Percentiles rank a stretch among this genome's conserved stretches.
phyloP scores from a whole-genome alignment of 2,888 invertebrate species.

The Ptycholaimellus sp. region DNA sequence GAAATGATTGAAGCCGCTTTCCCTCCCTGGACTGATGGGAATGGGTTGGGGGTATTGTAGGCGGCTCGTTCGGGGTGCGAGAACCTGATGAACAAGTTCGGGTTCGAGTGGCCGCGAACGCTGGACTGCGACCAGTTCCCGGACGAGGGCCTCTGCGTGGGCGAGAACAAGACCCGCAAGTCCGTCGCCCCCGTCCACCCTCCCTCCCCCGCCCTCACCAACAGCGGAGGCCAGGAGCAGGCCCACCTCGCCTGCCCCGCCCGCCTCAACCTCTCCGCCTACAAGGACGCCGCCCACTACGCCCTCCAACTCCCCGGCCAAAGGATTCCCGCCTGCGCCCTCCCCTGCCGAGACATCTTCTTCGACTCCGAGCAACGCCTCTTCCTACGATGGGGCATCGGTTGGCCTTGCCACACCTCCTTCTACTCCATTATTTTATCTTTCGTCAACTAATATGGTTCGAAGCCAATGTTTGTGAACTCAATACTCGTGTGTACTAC shows the following conservation, averaged over 20 bases:
- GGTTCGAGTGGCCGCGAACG: conserved; percentile 32
- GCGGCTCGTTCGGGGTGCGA: conserved; percentile 28
- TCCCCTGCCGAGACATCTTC: conserved; percentile 6
- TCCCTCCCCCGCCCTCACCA: conserved; percentile 1
- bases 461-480: too few relatives aligned
- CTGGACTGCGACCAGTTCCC: conserved; percentile 31
- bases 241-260: background rate
- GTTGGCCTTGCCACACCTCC: too few relatives aligned
- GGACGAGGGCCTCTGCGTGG: conserved; percentile 29
- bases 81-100: conserved; percentile 31
- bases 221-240: too few relatives aligned
- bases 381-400: conserved; percentile 43
- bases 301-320: background rate
- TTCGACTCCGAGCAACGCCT: conserved; percentile 2
- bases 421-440: too few relatives aligned
- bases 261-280: too few relatives aligned
- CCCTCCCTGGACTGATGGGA: too few relatives aligned
- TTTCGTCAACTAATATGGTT: too few relatives aligned
- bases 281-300: conserved; percentile 1
- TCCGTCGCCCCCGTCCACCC: conserved; percentile 24
- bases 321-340: background rate
- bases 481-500: too few relatives aligned
- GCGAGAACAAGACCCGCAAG: conserved; percentile 33
- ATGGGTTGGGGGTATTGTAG: too few relatives aligned
- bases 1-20: too few relatives aligned